Evolutionary conservation across 2,888 invertebrate species (phyloP).

Genomic region (Bombyx huttoni): DNA sequence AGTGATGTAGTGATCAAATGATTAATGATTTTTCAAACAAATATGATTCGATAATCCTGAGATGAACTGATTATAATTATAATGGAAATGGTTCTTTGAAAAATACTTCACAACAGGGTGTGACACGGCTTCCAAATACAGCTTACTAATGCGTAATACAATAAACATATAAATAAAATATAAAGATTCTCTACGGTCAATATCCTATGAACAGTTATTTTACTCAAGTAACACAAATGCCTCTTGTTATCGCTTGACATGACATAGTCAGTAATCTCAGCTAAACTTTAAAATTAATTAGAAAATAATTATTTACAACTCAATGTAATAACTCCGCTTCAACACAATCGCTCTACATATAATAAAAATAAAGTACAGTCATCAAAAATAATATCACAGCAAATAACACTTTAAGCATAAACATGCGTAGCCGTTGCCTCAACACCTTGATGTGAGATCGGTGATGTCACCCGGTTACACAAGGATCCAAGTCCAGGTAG

Average conservation of each 20-base stretch:
- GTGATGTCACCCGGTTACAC: constrained; percentile 16
- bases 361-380: constrained; percentile 37
- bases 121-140: not conserved
- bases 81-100: not conserved
- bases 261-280: constrained; percentile 8
- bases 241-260: not conserved
- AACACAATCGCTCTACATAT: constrained; percentile 29
- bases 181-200: not conserved
- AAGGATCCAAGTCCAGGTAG: constrained; percentile 21
- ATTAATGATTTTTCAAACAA: no score
- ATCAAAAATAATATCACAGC: constrained; percentile 64
- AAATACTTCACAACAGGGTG: not conserved
- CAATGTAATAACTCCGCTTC: constrained; percentile 32
- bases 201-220: not conserved
- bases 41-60: no score
- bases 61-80: no score
- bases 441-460: not conserved
- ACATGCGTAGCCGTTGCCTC: constrained; percentile 8
- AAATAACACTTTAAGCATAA: constrained; percentile 43
- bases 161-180: not conserved
- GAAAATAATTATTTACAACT: constrained; percentile 41
- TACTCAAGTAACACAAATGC: not conserved
- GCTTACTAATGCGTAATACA: not conserved
- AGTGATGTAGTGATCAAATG: no score
- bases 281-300: constrained; percentile 22